Conservation (phyloP, 2,888 invertebrate species). For the Alsophila aescularia region DNA sequence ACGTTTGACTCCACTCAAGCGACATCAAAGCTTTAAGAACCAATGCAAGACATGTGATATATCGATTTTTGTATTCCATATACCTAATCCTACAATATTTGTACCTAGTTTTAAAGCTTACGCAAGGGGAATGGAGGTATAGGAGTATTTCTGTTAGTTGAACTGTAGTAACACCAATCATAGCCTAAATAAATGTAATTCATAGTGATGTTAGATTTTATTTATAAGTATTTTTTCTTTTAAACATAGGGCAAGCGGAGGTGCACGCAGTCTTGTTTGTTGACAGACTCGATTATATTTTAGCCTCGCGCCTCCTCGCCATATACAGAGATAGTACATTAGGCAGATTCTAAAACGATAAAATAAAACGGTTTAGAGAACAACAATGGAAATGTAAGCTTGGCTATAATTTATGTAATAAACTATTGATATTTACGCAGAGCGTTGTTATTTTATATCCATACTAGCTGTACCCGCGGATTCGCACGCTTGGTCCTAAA, state of each 20-base stretch:
- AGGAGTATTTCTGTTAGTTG: constrained; percentile 58
- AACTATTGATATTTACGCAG: constrained; percentile 77
- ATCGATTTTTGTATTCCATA: constrained; percentile 59
- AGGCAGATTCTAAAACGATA: constrained; percentile 74
- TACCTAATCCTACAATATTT: constrained; percentile 42
- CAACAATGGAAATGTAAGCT: constrained; percentile 79
- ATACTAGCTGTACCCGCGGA: too few relatives aligned
- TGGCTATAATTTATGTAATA: constrained; percentile 84
- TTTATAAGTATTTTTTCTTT: constrained; percentile 75
- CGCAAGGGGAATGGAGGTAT: constrained; percentile 53
- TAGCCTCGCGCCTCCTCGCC: constrained; percentile 50
- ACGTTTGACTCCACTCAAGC: too few relatives aligned
- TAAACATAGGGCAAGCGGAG: constrained; percentile 58
- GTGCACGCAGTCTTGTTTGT: constrained; percentile 32
- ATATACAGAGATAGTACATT: constrained; percentile 65
- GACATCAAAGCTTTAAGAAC: constrained; percentile 21
- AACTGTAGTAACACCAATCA: constrained; percentile 81
- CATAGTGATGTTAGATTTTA: constrained; percentile 80
- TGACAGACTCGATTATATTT: constrained; percentile 39
- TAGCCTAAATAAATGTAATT: constrained; percentile 78
- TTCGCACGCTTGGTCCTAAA: too few relatives aligned
- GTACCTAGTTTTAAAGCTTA: constrained; percentile 60
- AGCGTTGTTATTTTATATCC: constrained; percentile 48
- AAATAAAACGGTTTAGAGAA: constrained; percentile 72
- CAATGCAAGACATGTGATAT: constrained; percentile 53